Conservation (phyloP, 2,113 vertebrate genomes). For the Notarius quadriscutis region DNA sequence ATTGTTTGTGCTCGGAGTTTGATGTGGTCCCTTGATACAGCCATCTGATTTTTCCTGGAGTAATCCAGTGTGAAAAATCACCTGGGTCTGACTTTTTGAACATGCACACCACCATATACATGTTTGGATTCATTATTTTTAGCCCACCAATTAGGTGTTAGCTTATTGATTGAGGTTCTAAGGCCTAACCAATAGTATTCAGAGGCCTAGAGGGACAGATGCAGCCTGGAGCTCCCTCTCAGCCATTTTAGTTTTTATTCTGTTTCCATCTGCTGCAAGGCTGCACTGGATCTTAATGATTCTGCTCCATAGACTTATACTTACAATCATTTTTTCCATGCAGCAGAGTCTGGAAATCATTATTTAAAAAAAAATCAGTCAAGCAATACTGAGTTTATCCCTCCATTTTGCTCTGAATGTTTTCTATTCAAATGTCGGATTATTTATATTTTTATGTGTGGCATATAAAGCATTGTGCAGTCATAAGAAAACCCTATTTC, state of each 20-base stretch:
- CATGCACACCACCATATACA: background rate
- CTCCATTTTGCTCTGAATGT: constrained; percentile 14
- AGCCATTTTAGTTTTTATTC: constrained; percentile 48
- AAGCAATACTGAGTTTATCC: constrained; percentile 15
- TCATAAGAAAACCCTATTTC: constrained; percentile 1
- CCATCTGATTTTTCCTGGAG: constrained; percentile 21
- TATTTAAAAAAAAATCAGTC: background rate
- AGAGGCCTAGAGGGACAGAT: constrained; percentile 49
- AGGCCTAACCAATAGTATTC: constrained; percentile 44
- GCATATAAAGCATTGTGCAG: background rate
- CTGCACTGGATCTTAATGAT: constrained; percentile 50
- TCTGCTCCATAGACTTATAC: constrained; percentile 36
- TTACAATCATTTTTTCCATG: constrained; percentile 27
- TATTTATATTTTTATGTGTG: background rate
- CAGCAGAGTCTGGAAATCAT: constrained; percentile 23
- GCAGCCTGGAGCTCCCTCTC: constrained; percentile 53
- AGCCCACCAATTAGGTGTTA: constrained; percentile 20
- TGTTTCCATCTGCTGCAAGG: constrained; percentile 44
- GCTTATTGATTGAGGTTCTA: constrained; percentile 44
- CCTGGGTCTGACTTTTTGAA: constrained; percentile 27
- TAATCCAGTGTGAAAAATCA: constrained; percentile 20
- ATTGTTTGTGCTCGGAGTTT: constrained; percentile 37
- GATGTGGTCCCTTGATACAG: constrained; percentile 25
- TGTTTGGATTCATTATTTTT: constrained; percentile 31
- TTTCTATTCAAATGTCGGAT: background rate